These are phyloP conservation scores for Eospalax fontanierii DNA, from an alignment of 2,797 vertebrate species.

Conservation along the genomic window DNA sequence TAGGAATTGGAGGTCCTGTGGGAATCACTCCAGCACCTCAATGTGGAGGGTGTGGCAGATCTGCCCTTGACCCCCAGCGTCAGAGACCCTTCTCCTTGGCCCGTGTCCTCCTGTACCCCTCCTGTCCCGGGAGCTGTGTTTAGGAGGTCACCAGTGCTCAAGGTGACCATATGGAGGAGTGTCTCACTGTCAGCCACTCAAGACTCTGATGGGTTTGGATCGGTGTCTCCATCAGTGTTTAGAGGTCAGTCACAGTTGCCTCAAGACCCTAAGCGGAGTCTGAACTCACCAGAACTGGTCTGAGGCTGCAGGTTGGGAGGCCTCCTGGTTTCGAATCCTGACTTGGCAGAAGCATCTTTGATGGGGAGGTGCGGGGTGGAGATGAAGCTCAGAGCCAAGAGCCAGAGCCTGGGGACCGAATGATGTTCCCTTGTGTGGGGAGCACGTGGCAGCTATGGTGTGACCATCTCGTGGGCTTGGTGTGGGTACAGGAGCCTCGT, in stretches of 20 bases:
- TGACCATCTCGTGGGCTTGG: rapidly evolving
- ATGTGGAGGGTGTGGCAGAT: not conserved
- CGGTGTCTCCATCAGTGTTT: not conserved
- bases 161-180: not conserved
- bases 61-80: rapidly evolving
- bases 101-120: not conserved
- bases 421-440: not conserved
- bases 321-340: rapidly evolving
- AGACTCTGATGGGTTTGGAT: not conserved
- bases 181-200: not conserved
- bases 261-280: not conserved
- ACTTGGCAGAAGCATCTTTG: not conserved
- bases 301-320: not conserved
- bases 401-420: rapidly evolving
- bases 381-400: too few relatives aligned
- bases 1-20: not conserved
- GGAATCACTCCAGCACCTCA: not conserved
- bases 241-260: not conserved
- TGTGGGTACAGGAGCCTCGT: too few relatives aligned
- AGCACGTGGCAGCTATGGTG: rapidly evolving
- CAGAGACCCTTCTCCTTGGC: not conserved
- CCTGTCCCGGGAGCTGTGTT: not conserved
- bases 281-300: rapidly evolving
- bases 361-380: not conserved
- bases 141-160: not conserved